Conservation (phyloP, 1,140 invertebrate genomes). For the Agrilus planipennis region DNA sequence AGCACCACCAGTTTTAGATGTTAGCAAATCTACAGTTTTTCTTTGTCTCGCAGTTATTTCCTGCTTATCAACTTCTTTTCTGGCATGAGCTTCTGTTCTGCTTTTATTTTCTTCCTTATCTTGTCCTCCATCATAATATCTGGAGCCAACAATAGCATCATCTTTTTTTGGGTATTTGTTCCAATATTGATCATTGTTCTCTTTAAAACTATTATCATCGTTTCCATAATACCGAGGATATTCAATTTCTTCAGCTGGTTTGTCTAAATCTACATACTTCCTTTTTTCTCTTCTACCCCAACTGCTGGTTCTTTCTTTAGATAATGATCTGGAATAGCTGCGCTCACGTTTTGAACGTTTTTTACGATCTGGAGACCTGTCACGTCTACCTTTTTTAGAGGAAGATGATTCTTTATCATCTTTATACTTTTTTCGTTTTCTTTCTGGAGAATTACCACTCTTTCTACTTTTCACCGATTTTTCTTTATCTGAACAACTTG, state of each 20-base stretch:
- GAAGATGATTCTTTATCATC: background rate
- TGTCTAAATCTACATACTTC: slow-evolving; percentile 13
- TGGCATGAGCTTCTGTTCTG: slow-evolving; percentile 5
- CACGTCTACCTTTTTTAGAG: no score
- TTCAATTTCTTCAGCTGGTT: slow-evolving; percentile 11
- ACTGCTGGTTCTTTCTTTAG: slow-evolving; percentile 6
- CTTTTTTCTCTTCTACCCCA: slow-evolving; percentile 3
- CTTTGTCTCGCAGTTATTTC: slow-evolving; percentile 33
- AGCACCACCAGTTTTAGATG: slow-evolving; percentile 84
- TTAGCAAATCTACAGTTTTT: slow-evolving; percentile 60
- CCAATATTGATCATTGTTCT: slow-evolving; percentile 32
- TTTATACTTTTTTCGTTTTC: background rate
- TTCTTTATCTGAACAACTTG: no score
- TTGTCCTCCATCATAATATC: slow-evolving; percentile 21
- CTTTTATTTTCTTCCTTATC: slow-evolving; percentile 13
- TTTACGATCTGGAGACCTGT: background rate
- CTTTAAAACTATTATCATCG: slow-evolving; percentile 13
- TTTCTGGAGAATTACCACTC: background rate
- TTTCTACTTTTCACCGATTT: no score
- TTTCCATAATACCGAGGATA: slow-evolving; percentile 30
- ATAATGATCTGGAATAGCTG: slow-evolving; percentile 8
- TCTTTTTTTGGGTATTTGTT: slow-evolving; percentile 32
- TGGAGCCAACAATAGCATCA: slow-evolving; percentile 18
- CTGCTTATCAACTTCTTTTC: slow-evolving; percentile 18
- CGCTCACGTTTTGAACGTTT: background rate